Conservation (phyloP, 2,888 invertebrate genomes). For the Pristionchus fissidentatus region DNA sequence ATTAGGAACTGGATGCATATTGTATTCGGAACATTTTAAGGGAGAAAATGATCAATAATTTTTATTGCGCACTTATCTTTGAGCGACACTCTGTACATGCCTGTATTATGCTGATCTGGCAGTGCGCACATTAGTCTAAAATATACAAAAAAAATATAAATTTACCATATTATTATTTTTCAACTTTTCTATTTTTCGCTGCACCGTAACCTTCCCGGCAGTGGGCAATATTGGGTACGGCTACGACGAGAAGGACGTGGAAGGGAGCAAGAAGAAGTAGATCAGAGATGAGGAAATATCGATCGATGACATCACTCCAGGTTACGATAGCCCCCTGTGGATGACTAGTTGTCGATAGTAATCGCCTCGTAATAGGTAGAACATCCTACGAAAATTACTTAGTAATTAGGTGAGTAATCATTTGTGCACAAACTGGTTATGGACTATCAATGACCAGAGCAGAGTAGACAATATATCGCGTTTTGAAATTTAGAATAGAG, state of each 20-base stretch:
- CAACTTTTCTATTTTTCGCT: background rate
- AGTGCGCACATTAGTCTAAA: too few relatives aligned
- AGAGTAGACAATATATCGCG: background rate
- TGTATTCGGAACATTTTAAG: too few relatives aligned
- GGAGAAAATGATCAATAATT: too few relatives aligned
- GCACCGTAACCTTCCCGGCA: conserved; percentile 69
- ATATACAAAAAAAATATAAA: too few relatives aligned
- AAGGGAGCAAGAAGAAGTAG: conserved; percentile 39
- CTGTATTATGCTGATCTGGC: too few relatives aligned
- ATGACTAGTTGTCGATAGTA: background rate
- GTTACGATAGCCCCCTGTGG: background rate
- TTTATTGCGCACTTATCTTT: too few relatives aligned
- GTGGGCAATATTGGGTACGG: conserved; percentile 66
- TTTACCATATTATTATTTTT: too few relatives aligned
- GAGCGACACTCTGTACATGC: too few relatives aligned
- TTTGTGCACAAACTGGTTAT: background rate
- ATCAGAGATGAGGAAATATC: too few relatives aligned
- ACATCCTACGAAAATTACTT: background rate
- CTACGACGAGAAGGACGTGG: conserved; percentile 58
- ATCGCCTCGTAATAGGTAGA: background rate
- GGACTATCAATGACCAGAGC: background rate
- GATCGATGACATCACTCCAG: background rate
- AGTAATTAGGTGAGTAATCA: background rate
- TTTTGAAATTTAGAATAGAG: too few relatives aligned
- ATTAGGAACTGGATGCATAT: too few relatives aligned